Evolutionary conservation across 2,888 invertebrate species (phyloP).

Genomic region (Buathra laborator): DNA sequence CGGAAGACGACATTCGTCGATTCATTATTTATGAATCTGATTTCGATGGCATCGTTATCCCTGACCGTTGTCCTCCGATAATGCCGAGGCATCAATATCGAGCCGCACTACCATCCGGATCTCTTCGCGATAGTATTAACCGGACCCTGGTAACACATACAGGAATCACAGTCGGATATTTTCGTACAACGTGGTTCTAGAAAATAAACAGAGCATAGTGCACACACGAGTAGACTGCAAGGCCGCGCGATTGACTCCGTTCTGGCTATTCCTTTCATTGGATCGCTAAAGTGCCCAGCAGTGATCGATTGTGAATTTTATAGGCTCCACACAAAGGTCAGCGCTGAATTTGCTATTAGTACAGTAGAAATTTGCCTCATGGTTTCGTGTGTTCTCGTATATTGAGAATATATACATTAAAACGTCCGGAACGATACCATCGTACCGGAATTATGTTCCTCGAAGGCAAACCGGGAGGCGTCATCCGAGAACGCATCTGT

Average conservation of each 20-base stretch:
- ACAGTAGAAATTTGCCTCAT: neutral
- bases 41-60: neutral
- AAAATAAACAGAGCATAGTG: conserved; percentile 50
- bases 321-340: conserved; percentile 7
- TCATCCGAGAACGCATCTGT: conserved; percentile 3
- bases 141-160: conserved; percentile 26
- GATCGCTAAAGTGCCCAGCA: neutral
- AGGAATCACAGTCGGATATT: conserved; percentile 49
- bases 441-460: conserved; percentile 5
- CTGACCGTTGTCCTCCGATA: neutral
- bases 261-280: neutral
- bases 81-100: conserved; percentile 28
- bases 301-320: neutral
- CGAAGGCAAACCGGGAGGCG: neutral
- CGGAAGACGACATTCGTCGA: neutral
- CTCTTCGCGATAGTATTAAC: conserved; percentile 4
- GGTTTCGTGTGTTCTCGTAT: neutral
- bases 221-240: conserved; percentile 31
- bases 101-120: neutral
- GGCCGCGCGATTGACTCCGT: conserved; percentile 17
- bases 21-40: conserved; percentile 40
- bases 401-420: neutral
- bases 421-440: neutral
- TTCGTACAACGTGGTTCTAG: conserved; percentile 51
- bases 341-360: conserved; percentile 12